A percentile compares a stretch with the other conserved stretches of the same genome.
phyloP scores from a whole-genome alignment of 37 sponge, comb jelly and placozoan genomes.

The Aplysina aerophoba region DNA sequence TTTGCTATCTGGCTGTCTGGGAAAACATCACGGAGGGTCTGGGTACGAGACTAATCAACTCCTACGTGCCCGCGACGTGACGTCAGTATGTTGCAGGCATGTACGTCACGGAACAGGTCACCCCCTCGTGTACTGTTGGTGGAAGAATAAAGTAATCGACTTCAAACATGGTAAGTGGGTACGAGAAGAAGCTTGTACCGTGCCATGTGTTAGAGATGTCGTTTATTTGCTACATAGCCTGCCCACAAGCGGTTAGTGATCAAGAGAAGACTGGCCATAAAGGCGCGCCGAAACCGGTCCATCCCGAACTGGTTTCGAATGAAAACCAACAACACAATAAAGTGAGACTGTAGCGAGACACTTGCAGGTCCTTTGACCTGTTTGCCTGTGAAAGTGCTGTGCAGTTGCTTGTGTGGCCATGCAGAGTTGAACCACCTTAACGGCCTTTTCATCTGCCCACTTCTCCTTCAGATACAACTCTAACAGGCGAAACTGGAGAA shows the following conservation, averaged over 20 bases:
- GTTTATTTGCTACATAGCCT: constrained; percentile 57
- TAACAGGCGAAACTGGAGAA: constrained; percentile 78
- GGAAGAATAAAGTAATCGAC: too few relatives aligned
- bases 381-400: too few relatives aligned
- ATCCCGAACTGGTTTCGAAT: constrained; percentile 98
- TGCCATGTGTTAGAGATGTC: too few relatives aligned
- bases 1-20: constrained; percentile 42
- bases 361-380: too few relatives aligned
- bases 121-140: too few relatives aligned
- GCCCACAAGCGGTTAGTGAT: constrained; percentile 91
- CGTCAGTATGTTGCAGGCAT: too few relatives aligned
- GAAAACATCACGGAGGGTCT: constrained; percentile 24
- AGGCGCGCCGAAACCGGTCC: constrained; percentile 86
- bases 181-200: too few relatives aligned
- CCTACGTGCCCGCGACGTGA: too few relatives aligned
- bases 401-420: too few relatives aligned
- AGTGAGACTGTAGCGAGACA: constrained; percentile 29
- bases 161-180: too few relatives aligned
- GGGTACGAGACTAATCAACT: too few relatives aligned
- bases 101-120: too few relatives aligned
- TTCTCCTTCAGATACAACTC: constrained; percentile 69
- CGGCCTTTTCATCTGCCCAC: neutral
- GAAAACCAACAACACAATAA: constrained; percentile 90
- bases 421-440: neutral
- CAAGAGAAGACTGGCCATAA: constrained; percentile 89